phyloP scores from a whole-genome alignment of 2,797 vertebrate species.

The Myioborus melanocephalus region DNA sequence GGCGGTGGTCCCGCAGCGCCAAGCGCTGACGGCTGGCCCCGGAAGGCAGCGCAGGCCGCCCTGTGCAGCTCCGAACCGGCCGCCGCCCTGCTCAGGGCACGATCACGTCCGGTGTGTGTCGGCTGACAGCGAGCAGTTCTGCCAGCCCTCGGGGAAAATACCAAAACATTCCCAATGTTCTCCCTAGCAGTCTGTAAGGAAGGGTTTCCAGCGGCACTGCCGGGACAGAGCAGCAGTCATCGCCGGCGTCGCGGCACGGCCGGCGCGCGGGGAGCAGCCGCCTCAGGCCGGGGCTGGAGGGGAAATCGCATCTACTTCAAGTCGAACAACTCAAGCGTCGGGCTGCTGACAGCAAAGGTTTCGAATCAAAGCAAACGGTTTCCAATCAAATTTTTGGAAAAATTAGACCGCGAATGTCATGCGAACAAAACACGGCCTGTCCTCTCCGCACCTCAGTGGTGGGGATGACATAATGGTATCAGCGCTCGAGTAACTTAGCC shows the following conservation, averaged over 20 bases:
- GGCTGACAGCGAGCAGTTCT: background rate
- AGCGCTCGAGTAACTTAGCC: background rate
- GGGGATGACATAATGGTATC: fast-evolving
- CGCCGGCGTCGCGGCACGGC: background rate
- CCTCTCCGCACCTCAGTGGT: background rate
- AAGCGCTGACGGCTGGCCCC: background rate
- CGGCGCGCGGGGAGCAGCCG: background rate
- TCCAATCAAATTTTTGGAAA: background rate
- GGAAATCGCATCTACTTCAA: background rate
- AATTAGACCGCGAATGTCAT: fast-evolving
- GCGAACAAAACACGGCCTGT: fast-evolving
- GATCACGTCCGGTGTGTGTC: background rate
- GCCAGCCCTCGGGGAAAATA: background rate
- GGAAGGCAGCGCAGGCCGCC: background rate
- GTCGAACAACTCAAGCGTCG: background rate
- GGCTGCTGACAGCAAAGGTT: background rate
- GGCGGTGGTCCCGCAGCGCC: background rate
- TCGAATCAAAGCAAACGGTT: background rate
- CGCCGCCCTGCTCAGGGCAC: background rate
- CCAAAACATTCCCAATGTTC: fast-evolving
- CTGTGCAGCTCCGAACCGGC: background rate
- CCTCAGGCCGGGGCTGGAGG: background rate
- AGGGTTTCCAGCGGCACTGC: background rate
- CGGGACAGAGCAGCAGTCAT: fast-evolving
- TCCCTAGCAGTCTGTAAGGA: background rate